Conservation (phyloP, 2,888 invertebrate species). For the Helleia helle region DNA sequence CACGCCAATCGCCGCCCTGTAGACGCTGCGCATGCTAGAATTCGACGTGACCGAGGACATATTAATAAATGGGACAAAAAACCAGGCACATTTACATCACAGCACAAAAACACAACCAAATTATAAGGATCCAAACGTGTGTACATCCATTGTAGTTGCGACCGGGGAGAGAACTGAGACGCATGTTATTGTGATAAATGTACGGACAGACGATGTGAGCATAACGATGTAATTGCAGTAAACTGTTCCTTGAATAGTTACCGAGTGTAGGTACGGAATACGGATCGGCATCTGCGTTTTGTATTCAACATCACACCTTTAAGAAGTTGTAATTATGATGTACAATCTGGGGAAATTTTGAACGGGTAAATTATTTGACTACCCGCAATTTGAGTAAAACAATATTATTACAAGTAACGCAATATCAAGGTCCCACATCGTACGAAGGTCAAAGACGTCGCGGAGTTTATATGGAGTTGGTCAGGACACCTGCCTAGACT, state of each 20-base stretch:
- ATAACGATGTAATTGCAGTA: conserved; percentile 70
- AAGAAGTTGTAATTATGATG: not conserved
- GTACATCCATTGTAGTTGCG: conserved; percentile 54
- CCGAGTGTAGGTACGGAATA: conserved; percentile 22
- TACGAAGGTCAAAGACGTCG: too few relatives aligned
- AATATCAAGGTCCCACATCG: too few relatives aligned
- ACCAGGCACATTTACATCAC: conserved; percentile 23
- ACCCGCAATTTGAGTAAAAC: too few relatives aligned
- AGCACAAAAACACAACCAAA: conserved; percentile 26
- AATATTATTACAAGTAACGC: too few relatives aligned
- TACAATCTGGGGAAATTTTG: not conserved
- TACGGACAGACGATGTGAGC: conserved; percentile 58
- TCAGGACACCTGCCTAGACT: too few relatives aligned
- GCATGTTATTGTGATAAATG: conserved; percentile 59
- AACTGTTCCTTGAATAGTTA: conserved; percentile 68
- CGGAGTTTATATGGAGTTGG: too few relatives aligned
- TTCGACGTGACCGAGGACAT: conserved; percentile 67
- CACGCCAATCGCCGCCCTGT: conserved; percentile 61
- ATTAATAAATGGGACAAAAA: conserved; percentile 32
- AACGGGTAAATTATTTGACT: too few relatives aligned
- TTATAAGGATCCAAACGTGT: conserved; percentile 28
- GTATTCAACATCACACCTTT: not conserved
- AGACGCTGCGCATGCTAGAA: conserved; percentile 63
- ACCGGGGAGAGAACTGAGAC: conserved; percentile 60
- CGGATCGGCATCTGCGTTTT: conserved; percentile 15